phyloP scores from a whole-genome alignment of 2,113 vertebrate genomes.

The Clinocottus analis region DNA sequence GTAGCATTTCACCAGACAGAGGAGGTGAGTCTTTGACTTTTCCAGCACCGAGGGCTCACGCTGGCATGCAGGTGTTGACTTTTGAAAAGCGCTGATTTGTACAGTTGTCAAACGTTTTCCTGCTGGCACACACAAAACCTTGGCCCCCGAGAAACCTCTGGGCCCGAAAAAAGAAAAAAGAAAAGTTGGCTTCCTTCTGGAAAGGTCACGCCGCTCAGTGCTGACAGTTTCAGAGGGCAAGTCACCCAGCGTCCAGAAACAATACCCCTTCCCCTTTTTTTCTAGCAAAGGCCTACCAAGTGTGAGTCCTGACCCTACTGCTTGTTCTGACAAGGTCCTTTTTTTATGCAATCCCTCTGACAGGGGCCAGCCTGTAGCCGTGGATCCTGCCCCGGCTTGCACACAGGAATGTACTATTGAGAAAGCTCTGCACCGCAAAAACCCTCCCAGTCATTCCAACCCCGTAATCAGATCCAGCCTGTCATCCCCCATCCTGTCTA shows the following conservation, averaged over 20 bases:
- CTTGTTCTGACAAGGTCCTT: conserved; percentile 52
- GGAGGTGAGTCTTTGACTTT: conserved; percentile 63
- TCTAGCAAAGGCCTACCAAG: conserved; percentile 55
- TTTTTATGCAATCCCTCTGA: conserved; percentile 61
- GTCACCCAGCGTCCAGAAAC: conserved; percentile 52
- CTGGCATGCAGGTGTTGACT: conserved; percentile 64
- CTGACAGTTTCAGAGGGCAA: conserved; percentile 61
- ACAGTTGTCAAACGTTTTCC: conserved; percentile 68
- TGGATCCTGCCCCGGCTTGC: conserved; percentile 71
- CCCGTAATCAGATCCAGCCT: conserved; percentile 83
- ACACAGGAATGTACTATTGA: conserved; percentile 84
- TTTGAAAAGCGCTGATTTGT: conserved; percentile 71
- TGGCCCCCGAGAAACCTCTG: conserved; percentile 23
- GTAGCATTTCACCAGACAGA: conserved; percentile 34
- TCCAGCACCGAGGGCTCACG: conserved; percentile 42
- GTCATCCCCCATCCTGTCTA: conserved; percentile 76
- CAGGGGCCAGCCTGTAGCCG: conserved; percentile 57
- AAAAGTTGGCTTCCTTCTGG: conserved; percentile 57
- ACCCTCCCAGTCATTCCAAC: conserved; percentile 81
- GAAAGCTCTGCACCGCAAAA: conserved; percentile 77
- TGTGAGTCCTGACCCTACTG: conserved; percentile 54
- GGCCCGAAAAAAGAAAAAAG: conserved; percentile 15
- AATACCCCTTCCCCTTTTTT: too few relatives aligned
- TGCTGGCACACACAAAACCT: conserved; percentile 44
- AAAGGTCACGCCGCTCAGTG: conserved; percentile 62